Percentiles rank a stretch among this genome's conserved stretches.
phyloP scores from a whole-genome alignment of 2,888 invertebrate species.

The Callimorpha dominula region DNA sequence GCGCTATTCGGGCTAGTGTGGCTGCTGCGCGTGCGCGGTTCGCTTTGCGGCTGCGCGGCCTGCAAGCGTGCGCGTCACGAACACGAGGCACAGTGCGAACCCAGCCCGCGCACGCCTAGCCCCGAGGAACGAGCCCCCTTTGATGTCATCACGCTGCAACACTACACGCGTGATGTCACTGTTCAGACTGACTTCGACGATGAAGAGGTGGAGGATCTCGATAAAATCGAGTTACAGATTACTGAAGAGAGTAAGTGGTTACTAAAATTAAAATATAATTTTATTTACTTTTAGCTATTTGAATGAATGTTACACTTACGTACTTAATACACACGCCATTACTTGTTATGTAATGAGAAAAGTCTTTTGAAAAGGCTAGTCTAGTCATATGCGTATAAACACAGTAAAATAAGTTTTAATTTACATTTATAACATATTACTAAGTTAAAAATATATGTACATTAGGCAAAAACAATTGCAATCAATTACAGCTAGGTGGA shows the following conservation, averaged over 20 bases:
- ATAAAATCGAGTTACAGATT: slow-evolving; percentile 82
- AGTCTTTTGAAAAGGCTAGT: not conserved
- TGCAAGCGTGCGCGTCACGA: slow-evolving; percentile 86
- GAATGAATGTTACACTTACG: not conserved
- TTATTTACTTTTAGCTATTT: not conserved
- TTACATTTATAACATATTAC: too few relatives aligned
- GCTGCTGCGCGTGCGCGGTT: slow-evolving; percentile 93
- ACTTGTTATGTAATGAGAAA: not conserved
- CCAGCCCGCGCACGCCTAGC: slow-evolving; percentile 63
- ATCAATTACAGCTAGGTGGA: too few relatives aligned
- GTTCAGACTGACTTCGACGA: slow-evolving; percentile 85
- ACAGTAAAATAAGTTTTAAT: not conserved
- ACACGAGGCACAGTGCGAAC: slow-evolving; percentile 66
- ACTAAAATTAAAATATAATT: not conserved
- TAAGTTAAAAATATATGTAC: not conserved
- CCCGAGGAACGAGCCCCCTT: slow-evolving; percentile 74
- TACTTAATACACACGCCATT: not conserved
- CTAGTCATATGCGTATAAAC: not conserved
- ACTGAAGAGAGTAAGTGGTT: slow-evolving; percentile 80
- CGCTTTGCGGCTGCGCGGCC: slow-evolving; percentile 91
- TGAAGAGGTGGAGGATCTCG: slow-evolving; percentile 77
- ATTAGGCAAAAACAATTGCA: not conserved
- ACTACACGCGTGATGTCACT: slow-evolving; percentile 82
- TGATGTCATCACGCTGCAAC: slow-evolving; percentile 80
- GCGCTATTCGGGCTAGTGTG: slow-evolving; percentile 95